Percentiles rank a stretch among this genome's conserved stretches.
Conservation (phyloP, 1,140 invertebrate species). For the Brachionus calyciflorus region DNA sequence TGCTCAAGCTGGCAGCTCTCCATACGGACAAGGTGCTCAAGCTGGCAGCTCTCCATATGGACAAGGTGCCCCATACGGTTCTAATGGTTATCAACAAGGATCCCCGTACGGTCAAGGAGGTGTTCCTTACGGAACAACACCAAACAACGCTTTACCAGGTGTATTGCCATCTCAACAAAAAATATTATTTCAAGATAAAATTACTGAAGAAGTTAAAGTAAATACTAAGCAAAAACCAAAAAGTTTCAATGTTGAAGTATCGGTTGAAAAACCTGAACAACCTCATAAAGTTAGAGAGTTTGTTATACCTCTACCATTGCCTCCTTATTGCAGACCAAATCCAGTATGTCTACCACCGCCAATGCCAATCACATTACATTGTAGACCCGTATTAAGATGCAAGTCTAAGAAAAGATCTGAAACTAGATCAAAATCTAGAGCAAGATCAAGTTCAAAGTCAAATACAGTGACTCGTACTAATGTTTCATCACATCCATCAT, state of each 20-base stretch:
- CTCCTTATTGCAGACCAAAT: slow-evolving; percentile 6
- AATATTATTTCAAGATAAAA: background rate
- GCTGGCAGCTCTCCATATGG: too few relatives aligned
- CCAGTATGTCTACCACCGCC: background rate
- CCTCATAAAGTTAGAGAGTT: background rate
- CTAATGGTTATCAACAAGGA: background rate
- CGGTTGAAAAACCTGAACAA: slow-evolving; percentile 1
- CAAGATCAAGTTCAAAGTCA: background rate
- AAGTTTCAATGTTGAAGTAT: slow-evolving; percentile 10
- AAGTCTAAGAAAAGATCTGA: background rate
- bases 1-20: too few relatives aligned
- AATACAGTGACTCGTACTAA: background rate
- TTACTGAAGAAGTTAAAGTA: background rate
- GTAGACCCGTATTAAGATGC: too few relatives aligned
- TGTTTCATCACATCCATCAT: too few relatives aligned
- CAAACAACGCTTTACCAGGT: background rate
- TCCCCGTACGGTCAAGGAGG: background rate
- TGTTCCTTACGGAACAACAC: background rate
- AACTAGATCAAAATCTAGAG: background rate
- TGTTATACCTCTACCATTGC: slow-evolving; percentile 28
- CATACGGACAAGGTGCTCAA: too few relatives aligned
- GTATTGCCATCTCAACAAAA: background rate
- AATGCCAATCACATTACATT: too few relatives aligned
- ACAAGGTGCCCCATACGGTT: background rate
- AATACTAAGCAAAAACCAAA: background rate